Base-by-base conservation (phyloP, 2,797 vertebrate species). In the Manis javanica region DNA sequence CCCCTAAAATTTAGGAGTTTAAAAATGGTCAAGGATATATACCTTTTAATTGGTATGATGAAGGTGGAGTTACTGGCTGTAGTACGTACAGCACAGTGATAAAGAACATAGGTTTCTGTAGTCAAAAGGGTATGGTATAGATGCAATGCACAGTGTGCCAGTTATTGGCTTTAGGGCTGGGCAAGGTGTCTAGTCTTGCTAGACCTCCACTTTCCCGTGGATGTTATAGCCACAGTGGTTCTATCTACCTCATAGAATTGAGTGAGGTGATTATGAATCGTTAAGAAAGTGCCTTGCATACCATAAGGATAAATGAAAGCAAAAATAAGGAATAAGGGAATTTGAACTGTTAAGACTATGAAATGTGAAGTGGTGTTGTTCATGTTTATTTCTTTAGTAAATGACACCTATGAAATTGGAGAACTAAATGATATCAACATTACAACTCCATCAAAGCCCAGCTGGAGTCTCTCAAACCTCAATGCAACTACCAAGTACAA, bases 401-500 rank as follows among this genome's bases (percentile, higher is more conserved):
- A 99, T 0, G 99, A 99, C 97, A 99, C 99, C 0, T 98, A 99
- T 1, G 99, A 99, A 75, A 96, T 99, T 69, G 99, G 99, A 19
- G 97, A 98, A 0, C 77, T 99, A 96, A 98, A 98, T 66, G 98
- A 98, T 0, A 74, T 99, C 74, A 98, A 99, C 87, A 97, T 99
- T 84, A 98, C 98, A 49, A 98, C 99, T 78, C 98, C 97, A 0
- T 98, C 98, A 15, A 98, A 98, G 15, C 98, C 98, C 95, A 99
- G 98, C 96, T 99, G 99, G 99, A 98, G 94, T 84, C 98, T 99
- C 55, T 98, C 98, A 0, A 99, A 99, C 92, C 97, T 99, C 98
- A 99, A 98, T 78, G 97, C 99, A 39, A 90, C 99, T 75, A 99
- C 99, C 98, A 99, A 98, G 96, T 99, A 99, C 98, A 99, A 99